Percentiles rank a stretch among this genome's conserved stretches.
Conservation (phyloP, 2,113 vertebrate species). For the Nyctereutes procyonoides region DNA sequence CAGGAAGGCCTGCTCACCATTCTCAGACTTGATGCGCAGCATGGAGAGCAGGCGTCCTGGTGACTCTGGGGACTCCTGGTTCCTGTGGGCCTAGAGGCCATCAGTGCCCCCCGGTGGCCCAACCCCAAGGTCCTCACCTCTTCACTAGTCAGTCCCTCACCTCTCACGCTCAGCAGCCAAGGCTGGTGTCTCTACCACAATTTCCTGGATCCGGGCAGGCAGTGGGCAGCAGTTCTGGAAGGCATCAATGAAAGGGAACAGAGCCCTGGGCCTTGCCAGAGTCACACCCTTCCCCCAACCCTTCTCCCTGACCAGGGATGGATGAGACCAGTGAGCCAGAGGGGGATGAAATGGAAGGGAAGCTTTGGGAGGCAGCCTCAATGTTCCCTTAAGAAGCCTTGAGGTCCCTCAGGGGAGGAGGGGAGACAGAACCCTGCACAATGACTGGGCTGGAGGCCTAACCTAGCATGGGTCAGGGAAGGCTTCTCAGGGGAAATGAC, state of each 20-base stretch:
- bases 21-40: constrained; percentile 93
- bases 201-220: constrained; percentile 76
- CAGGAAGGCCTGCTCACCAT: constrained; percentile 87
- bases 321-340: not conserved
- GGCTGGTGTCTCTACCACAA: constrained; percentile 87
- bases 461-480: not conserved
- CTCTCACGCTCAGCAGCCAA: constrained; percentile 68
- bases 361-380: not conserved
- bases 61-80: not conserved
- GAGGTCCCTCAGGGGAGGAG: not conserved
- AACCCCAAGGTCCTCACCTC: not conserved
- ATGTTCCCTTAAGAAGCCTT: not conserved
- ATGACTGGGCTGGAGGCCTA: not conserved
- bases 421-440: not conserved
- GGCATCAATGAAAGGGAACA: not conserved
- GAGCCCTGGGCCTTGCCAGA: constrained; percentile 51
- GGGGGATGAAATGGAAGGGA: too few relatives aligned
- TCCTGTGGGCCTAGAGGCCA: constrained; percentile 68
- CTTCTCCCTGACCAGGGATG: not conserved
- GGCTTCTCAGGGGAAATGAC: not conserved
- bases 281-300: not conserved
- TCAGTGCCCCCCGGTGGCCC: not conserved
- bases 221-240: constrained; percentile 86
- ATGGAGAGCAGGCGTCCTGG: constrained; percentile 71
- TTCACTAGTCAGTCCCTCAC: constrained; percentile 27